Evolutionary conservation across 2,888 invertebrate genomes (phyloP), one percentile per base, ranked within the genome.

Genomic region (Ichneumon xanthorius): DNA sequence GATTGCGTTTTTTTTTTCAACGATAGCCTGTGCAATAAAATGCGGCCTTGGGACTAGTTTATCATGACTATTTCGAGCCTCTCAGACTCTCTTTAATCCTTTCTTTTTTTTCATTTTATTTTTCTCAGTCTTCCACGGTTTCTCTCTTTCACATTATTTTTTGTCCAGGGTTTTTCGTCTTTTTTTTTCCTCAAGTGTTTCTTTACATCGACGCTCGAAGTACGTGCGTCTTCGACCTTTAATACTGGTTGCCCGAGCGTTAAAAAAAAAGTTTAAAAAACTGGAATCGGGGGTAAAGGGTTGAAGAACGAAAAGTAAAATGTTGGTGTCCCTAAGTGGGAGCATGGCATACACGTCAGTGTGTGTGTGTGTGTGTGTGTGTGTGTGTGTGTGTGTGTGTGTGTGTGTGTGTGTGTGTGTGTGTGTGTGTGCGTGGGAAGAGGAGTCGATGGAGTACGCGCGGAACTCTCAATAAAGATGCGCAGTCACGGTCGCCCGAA

Each of bases 21-120:
- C 45, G 58, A 79, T 40, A 37, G 82, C 58, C 71, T 26, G 55
- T 58, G 68, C 68, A 75, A 67, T 79, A 80, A 75, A 90, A 90
- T 90, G 90, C 90, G 88, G 91, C 89, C 91, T 90, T 90, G 89
- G 88, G 93, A 93, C 93, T 93, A 93, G 93, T 93, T 93, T 91
- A 87, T 90, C 88, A 92, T 92, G 93, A 94, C 93, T 93, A 93
- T 91, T 91, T 90, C 90, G 92, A 91, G 92, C 89, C 91, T 85
- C 86, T 84, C 73, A 86, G 86, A 89, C 91, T 89, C 89, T 84
- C 89, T 88, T 90, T 88, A 89, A 90, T 93, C 93, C 92, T 93
- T 92, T 93, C 93, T 90, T 75, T 65, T 71, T 65, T 70, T 93
- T 92, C 92, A 92, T 91, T 90, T 91, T 45, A 45, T 45, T 81